These are phyloP conservation scores for Chrysina gloriosa DNA, from an alignment of 2,888 invertebrate species.

Conservation along the genomic window DNA sequence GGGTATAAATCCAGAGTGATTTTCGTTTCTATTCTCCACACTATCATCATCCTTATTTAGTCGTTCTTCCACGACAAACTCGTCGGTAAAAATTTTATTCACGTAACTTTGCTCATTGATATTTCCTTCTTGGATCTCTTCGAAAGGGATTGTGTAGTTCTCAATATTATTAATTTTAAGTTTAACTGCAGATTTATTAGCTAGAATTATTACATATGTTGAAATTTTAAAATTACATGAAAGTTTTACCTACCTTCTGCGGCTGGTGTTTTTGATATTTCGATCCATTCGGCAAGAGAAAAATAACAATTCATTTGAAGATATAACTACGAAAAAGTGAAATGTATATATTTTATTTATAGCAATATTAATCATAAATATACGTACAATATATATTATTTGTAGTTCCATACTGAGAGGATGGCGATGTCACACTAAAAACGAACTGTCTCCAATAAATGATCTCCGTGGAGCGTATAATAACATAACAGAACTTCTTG, in stretches of 20 bases:
- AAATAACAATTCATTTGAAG: background rate
- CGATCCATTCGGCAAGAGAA: slow-evolving; percentile 24
- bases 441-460: background rate
- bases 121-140: background rate
- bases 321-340: background rate
- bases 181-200: background rate
- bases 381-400: background rate
- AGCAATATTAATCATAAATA: background rate
- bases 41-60: slow-evolving; percentile 21
- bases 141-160: background rate
- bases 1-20: slow-evolving; percentile 47
- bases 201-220: slow-evolving; percentile 2
- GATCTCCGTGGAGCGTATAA: slow-evolving; percentile 29
- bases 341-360: background rate
- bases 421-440: slow-evolving; percentile 15
- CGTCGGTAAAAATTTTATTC: slow-evolving; percentile 17
- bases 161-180: background rate
- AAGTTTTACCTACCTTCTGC: slow-evolving; percentile 1
- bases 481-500: slow-evolving; percentile 38
- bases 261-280: slow-evolving; percentile 27
- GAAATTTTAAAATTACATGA: background rate
- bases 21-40: slow-evolving; percentile 29
- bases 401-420: background rate
- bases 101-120: slow-evolving; percentile 2
- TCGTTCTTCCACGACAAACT: background rate